Conservation (phyloP, 1,140 invertebrate species). For the Pseudomyrmex cubaensis region DNA sequence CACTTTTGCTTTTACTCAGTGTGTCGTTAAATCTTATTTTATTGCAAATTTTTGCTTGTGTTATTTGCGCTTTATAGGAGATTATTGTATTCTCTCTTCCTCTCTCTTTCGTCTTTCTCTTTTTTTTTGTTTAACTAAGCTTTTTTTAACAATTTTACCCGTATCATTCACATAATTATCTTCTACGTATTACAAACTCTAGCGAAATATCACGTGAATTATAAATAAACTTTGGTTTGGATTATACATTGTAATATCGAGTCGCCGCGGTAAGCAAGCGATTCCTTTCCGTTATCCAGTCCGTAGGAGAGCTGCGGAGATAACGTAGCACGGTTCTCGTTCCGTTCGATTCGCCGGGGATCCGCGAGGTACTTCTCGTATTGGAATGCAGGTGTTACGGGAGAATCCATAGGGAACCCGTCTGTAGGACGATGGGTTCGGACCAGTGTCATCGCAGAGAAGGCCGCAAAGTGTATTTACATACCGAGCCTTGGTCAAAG, state of each 20-base stretch:
- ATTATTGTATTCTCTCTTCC: too few relatives aligned
- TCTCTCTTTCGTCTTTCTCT: too few relatives aligned
- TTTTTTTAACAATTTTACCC: background rate
- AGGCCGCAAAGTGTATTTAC: slow-evolving; percentile 79
- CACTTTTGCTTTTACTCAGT: too few relatives aligned
- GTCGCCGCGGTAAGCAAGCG: slow-evolving; percentile 21
- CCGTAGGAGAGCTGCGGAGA: slow-evolving; percentile 42
- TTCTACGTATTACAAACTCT: background rate
- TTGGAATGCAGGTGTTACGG: slow-evolving; percentile 47
- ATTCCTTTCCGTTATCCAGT: slow-evolving; percentile 36
- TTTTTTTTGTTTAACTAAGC: too few relatives aligned
- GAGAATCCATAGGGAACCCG: slow-evolving; percentile 66
- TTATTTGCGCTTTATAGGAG: too few relatives aligned
- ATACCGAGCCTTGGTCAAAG: slow-evolving; percentile 80
- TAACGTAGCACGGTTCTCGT: slow-evolving; percentile 36
- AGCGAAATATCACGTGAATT: background rate
- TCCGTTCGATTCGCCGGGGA: background rate
- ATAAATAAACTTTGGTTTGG: slow-evolving; percentile 38
- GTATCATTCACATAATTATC: background rate
- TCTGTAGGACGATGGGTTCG: slow-evolving; percentile 46
- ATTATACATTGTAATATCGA: slow-evolving; percentile 46
- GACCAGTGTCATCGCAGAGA: slow-evolving; percentile 55
- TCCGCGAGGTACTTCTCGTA: slow-evolving; percentile 7
- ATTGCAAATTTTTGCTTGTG: too few relatives aligned
- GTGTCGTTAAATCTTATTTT: too few relatives aligned